These are phyloP conservation scores for Geopemphigus sp. DNA, from an alignment of 1,140 invertebrate genomes.

Conservation along the genomic window DNA sequence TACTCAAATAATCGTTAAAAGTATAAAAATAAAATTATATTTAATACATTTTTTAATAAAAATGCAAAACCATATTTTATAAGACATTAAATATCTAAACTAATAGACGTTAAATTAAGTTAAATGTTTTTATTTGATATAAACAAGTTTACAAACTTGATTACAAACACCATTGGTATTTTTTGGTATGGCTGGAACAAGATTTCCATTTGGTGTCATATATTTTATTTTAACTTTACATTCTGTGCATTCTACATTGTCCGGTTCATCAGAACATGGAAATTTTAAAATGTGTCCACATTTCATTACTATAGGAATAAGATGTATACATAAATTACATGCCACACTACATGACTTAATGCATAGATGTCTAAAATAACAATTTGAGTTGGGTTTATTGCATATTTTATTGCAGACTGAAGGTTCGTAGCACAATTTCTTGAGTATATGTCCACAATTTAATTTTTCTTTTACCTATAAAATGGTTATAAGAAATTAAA, in stretches of 20 bases:
- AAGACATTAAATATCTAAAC: no score
- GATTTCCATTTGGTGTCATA: background rate
- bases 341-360: background rate
- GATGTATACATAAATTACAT: conserved; percentile 15
- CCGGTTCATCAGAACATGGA: background rate
- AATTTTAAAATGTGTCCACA: conserved; percentile 29
- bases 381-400: conserved; percentile 1
- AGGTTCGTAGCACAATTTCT: conserved; percentile 9
- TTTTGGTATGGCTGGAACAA: background rate
- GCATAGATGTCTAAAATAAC: conserved; percentile 15
- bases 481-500: background rate
- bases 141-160: background rate
- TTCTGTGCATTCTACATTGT: background rate
- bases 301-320: conserved; percentile 15
- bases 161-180: background rate
- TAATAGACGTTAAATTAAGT: background rate
- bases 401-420: background rate
- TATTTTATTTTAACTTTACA: background rate
- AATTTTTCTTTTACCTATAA: background rate
- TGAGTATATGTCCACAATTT: conserved; percentile 12
- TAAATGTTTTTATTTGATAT: background rate
- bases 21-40: background rate
- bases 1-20: background rate
- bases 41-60: background rate
- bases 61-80: background rate